Evolutionary conservation across 2,888 invertebrate species (phyloP).

Genomic region (Ormyrus pomaceus): DNA sequence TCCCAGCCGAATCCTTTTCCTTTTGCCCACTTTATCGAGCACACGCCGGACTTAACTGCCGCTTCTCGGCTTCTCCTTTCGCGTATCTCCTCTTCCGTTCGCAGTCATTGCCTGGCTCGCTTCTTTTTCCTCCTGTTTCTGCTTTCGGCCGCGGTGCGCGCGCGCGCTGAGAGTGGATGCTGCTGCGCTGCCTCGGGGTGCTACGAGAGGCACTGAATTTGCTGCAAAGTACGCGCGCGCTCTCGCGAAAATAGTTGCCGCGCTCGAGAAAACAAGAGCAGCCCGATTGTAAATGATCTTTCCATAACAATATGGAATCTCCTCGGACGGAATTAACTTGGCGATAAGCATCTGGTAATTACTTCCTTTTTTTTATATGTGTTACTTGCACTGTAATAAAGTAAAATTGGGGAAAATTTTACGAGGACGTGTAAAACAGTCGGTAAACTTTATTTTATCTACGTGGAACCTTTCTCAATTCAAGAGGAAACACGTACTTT

Average conservation of each 20-base stretch:
- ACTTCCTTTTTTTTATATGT: no score
- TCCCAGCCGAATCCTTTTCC: conserved; percentile 19
- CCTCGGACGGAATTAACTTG: no score
- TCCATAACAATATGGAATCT: no score
- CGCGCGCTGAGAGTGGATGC: conserved; percentile 3
- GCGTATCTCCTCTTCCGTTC: conserved; percentile 10
- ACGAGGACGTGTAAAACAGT: no score
- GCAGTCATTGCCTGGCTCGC: background rate
- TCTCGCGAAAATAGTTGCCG: background rate
- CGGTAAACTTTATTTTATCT: no score
- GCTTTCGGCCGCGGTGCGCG: background rate
- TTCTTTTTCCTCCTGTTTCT: background rate
- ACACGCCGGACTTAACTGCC: background rate
- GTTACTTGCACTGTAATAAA: no score
- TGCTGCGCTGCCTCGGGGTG: background rate
- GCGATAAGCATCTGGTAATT: no score
- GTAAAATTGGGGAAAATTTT: no score
- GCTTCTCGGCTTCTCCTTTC: conserved; percentile 4
- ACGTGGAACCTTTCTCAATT: no score
- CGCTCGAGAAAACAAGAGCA: no score
- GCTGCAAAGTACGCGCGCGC: background rate
- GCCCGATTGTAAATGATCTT: no score
- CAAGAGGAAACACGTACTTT: no score
- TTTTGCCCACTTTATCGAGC: conserved; percentile 16
- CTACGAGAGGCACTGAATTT: conserved; percentile 29